Evolutionary conservation across 2,797 vertebrate genomes (phyloP).

Genomic region (Sebastes aleutianus): DNA sequence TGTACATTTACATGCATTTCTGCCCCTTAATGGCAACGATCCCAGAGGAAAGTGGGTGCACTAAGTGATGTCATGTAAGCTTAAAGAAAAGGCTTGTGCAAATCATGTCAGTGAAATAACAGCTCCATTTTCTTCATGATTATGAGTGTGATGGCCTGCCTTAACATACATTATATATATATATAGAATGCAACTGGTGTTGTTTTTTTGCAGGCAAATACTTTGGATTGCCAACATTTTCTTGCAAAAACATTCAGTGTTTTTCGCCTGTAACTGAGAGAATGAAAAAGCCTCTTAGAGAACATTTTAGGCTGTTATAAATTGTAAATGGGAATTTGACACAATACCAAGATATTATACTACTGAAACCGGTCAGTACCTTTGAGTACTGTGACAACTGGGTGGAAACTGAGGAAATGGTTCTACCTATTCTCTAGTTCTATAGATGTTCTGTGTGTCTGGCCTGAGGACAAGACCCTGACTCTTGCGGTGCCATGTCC

Average conservation of each 20-base stretch:
- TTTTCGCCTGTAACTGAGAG: background rate
- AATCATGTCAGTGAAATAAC: background rate
- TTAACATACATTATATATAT: background rate
- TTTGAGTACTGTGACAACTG: background rate
- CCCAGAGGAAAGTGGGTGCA: background rate
- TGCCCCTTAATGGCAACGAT: background rate
- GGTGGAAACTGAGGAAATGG: no score
- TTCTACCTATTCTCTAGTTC: no score
- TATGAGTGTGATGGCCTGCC: background rate
- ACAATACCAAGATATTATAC: background rate
- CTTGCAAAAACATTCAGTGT: background rate
- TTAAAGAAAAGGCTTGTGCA: background rate
- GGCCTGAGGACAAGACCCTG: no score
- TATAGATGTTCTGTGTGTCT: no score
- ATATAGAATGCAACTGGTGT: background rate
- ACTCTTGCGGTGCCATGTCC: no score
- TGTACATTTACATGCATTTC: background rate
- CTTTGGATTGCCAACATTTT: background rate
- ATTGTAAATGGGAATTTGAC: background rate
- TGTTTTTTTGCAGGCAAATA: background rate
- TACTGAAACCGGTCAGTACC: background rate
- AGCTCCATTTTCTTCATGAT: background rate
- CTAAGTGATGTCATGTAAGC: background rate
- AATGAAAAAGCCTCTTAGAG: background rate
- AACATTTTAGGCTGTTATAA: background rate